Conservation (phyloP, 2,888 invertebrate genomes). For the Eristalis intricaria region DNA sequence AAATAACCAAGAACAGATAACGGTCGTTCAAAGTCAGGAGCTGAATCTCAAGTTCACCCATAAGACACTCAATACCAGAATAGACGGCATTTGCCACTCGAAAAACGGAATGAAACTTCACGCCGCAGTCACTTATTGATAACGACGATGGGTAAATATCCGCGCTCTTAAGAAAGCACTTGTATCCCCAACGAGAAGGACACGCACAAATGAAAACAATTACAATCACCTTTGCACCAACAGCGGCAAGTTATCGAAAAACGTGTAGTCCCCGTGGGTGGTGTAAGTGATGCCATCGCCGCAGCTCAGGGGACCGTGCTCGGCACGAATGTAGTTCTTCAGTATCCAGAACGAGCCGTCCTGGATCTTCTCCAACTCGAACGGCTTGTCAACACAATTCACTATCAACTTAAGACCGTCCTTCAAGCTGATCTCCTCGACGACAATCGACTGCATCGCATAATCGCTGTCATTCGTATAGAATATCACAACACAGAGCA, state of each 20-base stretch:
- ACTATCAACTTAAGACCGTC: slow-evolving; percentile 74
- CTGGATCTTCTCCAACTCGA: slow-evolving; percentile 74
- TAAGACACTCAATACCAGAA: no score
- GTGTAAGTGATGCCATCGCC: slow-evolving; percentile 86
- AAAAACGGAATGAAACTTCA: no score
- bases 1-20: no score
- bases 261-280: slow-evolving; percentile 86
- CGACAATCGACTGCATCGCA: background rate
- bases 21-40: no score
- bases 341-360: slow-evolving; percentile 83
- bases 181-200: background rate
- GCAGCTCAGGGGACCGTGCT: slow-evolving; percentile 81
- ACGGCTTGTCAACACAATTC: slow-evolving; percentile 74
- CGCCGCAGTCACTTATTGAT: no score
- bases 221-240: slow-evolving; percentile 80
- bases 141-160: no score
- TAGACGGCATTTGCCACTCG: no score
- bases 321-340: slow-evolving; percentile 84
- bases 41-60: no score
- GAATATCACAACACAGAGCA: slow-evolving; percentile 11
- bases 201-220: background rate
- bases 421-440: slow-evolving; percentile 45
- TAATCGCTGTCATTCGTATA: background rate
- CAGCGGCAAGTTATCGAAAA: slow-evolving; percentile 85
- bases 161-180: background rate